Evolutionary conservation across 2,888 invertebrate species (phyloP).

Genomic region (Hirtodrosophila trivittata): DNA sequence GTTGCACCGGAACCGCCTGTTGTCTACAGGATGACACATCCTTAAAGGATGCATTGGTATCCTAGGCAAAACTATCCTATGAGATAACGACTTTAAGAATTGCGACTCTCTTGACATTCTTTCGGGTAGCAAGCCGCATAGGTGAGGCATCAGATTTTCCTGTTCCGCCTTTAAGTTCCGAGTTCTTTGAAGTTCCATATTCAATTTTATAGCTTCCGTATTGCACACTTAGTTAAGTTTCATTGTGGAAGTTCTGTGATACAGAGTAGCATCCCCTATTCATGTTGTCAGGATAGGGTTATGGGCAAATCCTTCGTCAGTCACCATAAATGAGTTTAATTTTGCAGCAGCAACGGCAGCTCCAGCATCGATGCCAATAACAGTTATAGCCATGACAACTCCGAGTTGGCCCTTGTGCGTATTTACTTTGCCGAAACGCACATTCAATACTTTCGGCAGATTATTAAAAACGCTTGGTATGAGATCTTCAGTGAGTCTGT

Average conservation of each 20-base stretch:
- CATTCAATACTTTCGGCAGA: constrained; percentile 77
- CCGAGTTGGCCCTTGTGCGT: constrained; percentile 70
- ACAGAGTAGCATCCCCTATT: background rate
- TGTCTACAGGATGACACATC: no score
- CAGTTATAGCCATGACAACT: constrained; percentile 53
- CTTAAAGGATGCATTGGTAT: no score
- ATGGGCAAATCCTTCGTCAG: constrained; percentile 16
- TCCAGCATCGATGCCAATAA: constrained; percentile 52
- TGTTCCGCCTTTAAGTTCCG: no score
- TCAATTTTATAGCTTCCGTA: background rate
- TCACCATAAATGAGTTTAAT: constrained; percentile 56
- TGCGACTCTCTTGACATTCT: no score
- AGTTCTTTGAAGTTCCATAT: no score
- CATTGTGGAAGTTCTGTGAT: constrained; percentile 8
- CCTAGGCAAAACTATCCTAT: no score
- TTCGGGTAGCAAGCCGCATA: no score
- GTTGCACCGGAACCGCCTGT: no score
- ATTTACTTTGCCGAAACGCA: constrained; percentile 77
- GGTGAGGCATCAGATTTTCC: no score
- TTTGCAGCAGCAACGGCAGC: constrained; percentile 52
- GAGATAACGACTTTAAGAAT: no score
- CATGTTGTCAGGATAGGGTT: constrained; percentile 1
- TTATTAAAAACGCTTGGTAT: constrained; percentile 85
- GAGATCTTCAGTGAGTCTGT: constrained; percentile 86
- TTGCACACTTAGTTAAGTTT: background rate